phyloP scores from a whole-genome alignment of 2,113 vertebrate species.

The Megaleporinus macrocephalus region DNA sequence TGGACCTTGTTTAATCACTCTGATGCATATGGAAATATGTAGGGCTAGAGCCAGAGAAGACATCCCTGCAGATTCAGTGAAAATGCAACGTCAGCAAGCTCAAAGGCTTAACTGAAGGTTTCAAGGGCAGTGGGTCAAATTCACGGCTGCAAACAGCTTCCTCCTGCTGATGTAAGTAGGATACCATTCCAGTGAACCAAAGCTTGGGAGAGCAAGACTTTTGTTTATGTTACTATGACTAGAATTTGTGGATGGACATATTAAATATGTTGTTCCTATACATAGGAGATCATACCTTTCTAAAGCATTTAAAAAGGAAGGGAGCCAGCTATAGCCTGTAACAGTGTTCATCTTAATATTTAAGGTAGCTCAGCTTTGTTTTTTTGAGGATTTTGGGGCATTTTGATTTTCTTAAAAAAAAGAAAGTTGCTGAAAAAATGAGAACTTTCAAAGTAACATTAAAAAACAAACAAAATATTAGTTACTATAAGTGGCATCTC shows the following conservation, averaged over 20 bases:
- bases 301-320: background rate
- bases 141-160: constrained; percentile 10
- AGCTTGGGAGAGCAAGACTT: background rate
- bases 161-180: constrained; percentile 30
- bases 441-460: constrained; percentile 65
- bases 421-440: constrained; percentile 26
- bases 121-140: constrained; percentile 25
- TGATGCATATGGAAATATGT: background rate
- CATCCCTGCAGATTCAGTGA: background rate
- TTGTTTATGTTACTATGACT: background rate
- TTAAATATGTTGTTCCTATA: background rate
- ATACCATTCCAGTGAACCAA: constrained; percentile 17
- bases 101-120: constrained; percentile 25
- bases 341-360: background rate
- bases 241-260: background rate
- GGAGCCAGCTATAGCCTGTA: background rate
- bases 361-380: background rate
- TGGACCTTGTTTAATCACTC: background rate
- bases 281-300: background rate
- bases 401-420: constrained; percentile 47
- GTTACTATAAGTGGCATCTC: constrained; percentile 57
- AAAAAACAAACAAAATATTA: constrained; percentile 57
- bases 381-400: constrained; percentile 40
- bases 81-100: constrained; percentile 2
- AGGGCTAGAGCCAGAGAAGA: background rate